These are phyloP conservation scores for Teleogryllus occipitalis DNA, from an alignment of 1,140 invertebrate genomes.

Conservation along the genomic window DNA sequence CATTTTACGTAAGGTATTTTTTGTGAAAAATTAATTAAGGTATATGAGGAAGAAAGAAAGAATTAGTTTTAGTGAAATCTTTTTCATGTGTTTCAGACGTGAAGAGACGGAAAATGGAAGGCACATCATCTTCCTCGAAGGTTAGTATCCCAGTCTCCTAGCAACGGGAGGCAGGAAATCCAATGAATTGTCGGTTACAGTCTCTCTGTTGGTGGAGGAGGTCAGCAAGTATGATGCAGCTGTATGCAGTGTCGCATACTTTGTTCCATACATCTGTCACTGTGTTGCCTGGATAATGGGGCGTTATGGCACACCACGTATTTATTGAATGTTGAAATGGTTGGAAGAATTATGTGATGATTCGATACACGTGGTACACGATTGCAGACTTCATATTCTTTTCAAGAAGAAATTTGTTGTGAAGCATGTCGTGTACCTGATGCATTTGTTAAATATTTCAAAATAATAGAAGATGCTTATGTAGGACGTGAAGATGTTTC, in stretches of 20 bases:
- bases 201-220: background rate
- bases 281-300: background rate
- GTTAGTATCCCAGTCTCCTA: conserved; percentile 49
- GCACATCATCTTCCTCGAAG: conserved; percentile 53
- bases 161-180: conserved; percentile 13
- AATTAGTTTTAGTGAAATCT: no score
- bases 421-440: background rate
- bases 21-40: no score
- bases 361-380: background rate
- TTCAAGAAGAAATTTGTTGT: background rate
- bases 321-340: background rate
- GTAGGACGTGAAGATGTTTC: no score
- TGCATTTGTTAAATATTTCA: background rate
- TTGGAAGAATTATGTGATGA: conserved; percentile 5
- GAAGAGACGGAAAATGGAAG: conserved; percentile 73
- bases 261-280: background rate
- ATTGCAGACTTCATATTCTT: background rate
- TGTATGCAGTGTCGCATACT: background rate
- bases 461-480: no score
- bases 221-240: background rate
- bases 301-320: background rate
- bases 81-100: conserved; percentile 46
- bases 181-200: conserved; percentile 1
- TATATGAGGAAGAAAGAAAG: no score
- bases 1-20: no score